These are phyloP conservation scores for Edolisoma coerulescens DNA, from an alignment of 2,113 vertebrate genomes.

Conservation along the genomic window DNA sequence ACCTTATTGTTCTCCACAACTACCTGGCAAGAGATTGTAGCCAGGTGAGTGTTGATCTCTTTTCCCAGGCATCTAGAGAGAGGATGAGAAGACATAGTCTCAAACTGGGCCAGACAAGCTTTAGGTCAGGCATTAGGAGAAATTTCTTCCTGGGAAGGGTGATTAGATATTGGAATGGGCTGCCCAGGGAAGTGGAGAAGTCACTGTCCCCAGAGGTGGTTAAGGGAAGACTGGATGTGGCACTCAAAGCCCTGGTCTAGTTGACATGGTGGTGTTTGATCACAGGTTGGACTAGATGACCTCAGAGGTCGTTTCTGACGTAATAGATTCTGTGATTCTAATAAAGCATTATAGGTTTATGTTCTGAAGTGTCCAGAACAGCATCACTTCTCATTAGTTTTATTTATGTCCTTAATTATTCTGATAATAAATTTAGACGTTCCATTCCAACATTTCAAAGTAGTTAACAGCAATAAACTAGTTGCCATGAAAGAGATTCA, in stretches of 20 bases:
- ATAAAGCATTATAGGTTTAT: background rate
- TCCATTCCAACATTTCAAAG: background rate
- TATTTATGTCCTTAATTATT: background rate
- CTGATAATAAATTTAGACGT: background rate
- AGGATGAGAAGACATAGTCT: background rate
- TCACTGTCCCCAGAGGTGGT: too few species aligned
- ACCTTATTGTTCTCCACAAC: too few species aligned
- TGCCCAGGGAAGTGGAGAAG: background rate
- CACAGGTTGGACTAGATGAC: background rate
- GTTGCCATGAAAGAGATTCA: background rate
- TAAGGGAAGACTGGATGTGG: background rate
- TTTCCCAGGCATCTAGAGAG: background rate
- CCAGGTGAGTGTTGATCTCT: background rate
- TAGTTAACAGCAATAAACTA: background rate
- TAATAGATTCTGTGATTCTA: background rate
- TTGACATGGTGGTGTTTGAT: background rate
- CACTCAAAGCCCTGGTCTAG: background rate
- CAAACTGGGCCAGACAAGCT: rapidly evolving
- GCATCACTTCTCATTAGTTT: background rate
- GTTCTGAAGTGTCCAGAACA: background rate
- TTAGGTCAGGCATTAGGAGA: background rate
- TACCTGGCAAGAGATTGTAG: too few species aligned
- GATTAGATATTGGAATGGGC: background rate
- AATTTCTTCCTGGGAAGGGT: background rate
- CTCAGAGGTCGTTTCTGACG: background rate